These are phyloP conservation scores for Malurus leucopterus DNA, from an alignment of 2,797 vertebrate species.

Conservation along the genomic window DNA sequence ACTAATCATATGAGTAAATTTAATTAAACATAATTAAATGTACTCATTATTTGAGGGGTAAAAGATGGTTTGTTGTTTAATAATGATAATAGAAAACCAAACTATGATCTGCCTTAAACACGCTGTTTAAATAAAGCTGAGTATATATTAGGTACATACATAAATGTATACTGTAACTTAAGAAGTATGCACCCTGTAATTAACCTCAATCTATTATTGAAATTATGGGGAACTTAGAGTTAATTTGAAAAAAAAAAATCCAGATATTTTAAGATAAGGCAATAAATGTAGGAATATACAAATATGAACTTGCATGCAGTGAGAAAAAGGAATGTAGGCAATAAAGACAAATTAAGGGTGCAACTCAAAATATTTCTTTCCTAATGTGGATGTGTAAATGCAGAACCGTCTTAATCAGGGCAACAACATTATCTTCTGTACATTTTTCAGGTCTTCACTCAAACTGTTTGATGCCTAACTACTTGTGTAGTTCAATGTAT, in stretches of 20 bases:
- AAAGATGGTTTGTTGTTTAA: not conserved
- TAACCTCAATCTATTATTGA: not conserved
- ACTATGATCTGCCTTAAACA: not conserved
- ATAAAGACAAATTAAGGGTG: not conserved
- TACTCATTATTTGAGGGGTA: not conserved
- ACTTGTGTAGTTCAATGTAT: not conserved
- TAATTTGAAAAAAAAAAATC: not conserved
- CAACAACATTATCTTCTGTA: not conserved
- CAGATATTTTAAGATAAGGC: not conserved
- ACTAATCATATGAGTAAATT: not conserved
- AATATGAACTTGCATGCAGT: not conserved
- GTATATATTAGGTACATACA: not conserved
- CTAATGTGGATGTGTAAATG: not conserved
- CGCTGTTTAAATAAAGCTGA: not conserved
- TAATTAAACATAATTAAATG: not conserved
- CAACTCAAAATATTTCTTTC: not conserved
- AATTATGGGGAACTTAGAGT: not conserved
- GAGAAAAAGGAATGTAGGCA: not conserved
- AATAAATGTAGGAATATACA: not conserved
- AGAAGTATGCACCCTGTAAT: not conserved
- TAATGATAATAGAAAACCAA: not conserved
- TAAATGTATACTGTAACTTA: not conserved
- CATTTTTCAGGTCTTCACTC: not conserved
- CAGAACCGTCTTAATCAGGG: not conserved
- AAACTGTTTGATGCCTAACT: not conserved